Evolutionary conservation across 2,113 vertebrate species (phyloP), one percentile per base, ranked within the genome.

Genomic region (Catharus minimus): DNA sequence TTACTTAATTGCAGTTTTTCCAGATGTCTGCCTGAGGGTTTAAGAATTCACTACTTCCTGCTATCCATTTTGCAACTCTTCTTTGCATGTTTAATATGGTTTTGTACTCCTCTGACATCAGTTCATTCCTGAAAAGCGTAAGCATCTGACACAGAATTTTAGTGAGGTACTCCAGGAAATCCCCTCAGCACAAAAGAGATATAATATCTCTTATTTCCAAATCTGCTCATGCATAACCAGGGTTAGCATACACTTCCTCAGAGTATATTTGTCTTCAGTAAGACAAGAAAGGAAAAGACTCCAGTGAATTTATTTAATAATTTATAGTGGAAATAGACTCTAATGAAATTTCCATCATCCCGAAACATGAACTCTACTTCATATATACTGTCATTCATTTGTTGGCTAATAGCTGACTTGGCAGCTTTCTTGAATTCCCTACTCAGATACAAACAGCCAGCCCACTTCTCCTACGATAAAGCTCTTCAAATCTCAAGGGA

Each of bases 281-380:
- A 86, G 56, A 84, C 78, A 83, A 91, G 75, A 91, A 94, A 95
- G 97, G 82, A 95, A 93, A 96, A 93, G 53, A 94, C 95, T 97
- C 79, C 90, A 92, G 94, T 97, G 95, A 96, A 96, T 98, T 96
- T 96, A 98, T 97, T 99, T 97, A 99, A 99, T 98, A 98, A 99
- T 98, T 98, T 81, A 99, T 98, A 97, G 93, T 98, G 98, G 98
- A 99, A 99, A 98, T 98, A 97, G 94, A 98, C 96, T 97, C 97
- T 97, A 98, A 99, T 98, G 98, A 98, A 98, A 98, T 99, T 98
- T 99, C 98, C 98, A 98, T 98, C 95, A 97, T 98, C 96, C 97
- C 98, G 98, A 98, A 98, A 98, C 97, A 96, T 96, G 95, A 98
- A 97, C 97, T 97, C 89, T 94, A 91, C 96, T 96, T 88, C 94